Evolutionary conservation across 2,113 vertebrate species (phyloP), one percentile per base, ranked within the genome.

Genomic region (Mesembrinibis cayennensis): DNA sequence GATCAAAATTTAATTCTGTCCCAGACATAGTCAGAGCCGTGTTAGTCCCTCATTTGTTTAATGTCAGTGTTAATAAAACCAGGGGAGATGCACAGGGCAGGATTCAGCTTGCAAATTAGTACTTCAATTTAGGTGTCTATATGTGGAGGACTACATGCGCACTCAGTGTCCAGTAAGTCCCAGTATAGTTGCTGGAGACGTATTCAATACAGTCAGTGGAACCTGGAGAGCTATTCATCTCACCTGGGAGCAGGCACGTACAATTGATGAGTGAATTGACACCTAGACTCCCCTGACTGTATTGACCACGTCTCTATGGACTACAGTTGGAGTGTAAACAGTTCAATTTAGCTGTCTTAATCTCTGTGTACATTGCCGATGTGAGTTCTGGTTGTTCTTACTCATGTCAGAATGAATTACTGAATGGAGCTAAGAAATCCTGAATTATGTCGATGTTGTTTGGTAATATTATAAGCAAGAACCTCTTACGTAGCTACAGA

Each of bases 321-420:
- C 74, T 80, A 30, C 19, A 70, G 36, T 0, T 77, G 58, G 72
- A 87, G 47, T 63, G 50, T 82, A 96, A 95, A 94, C 72, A 55
- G 47, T 59, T 97, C 87, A 47, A 30, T 95, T 87, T 89, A 65
- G n/a, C 80, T 84, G n/a, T 55, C 59, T 82, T 91, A 84, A 92
- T 62, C 55, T 53, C 65, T 79, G 72, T 77, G 63, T 73, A 47
- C 77, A 40, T 18, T 91, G 63, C 52, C 8, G 2, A 52, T 6
- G 5, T 74, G 73, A 71, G 38, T 71, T 63, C 26, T 84, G 59
- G 50, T 40, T 79, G 38, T 89, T 87, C 78, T 76, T 72, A 59
- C 36, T 76, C 44, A 6, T 49, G 52, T 90, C 91, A 91, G 70
- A 67, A 65, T 76, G 56, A 91, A 90, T 87, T 93, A 79, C 52